phyloP scores from a whole-genome alignment of 2,888 invertebrate species.

The Auanema freiburgensis region DNA sequence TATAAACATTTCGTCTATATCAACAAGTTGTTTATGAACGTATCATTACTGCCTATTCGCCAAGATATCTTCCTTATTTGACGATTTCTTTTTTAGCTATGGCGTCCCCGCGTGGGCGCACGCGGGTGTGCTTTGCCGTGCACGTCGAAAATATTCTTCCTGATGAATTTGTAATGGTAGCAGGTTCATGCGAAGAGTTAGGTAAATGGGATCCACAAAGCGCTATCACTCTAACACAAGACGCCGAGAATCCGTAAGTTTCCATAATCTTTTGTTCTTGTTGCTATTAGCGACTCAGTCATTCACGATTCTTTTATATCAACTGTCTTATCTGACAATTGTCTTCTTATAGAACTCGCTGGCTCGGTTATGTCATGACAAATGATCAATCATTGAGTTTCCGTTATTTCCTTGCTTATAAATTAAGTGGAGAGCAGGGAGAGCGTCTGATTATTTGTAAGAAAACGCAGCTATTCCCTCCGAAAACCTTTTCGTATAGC shows the following conservation, averaged over 20 bases:
- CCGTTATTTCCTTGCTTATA: conserved; percentile 61
- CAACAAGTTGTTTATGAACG: background rate
- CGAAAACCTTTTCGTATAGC: conserved; percentile 13
- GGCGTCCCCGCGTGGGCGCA: conserved; percentile 21
- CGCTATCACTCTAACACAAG: conserved; percentile 45
- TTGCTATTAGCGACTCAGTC: background rate
- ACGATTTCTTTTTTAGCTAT: conserved; percentile 15
- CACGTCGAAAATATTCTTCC: conserved; percentile 40
- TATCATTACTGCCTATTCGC: background rate
- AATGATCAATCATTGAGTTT: conserved; percentile 47
- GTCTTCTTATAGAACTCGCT: conserved; percentile 34
- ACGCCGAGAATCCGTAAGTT: conserved; percentile 36
- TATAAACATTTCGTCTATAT: background rate
- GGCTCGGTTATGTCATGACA: conserved; percentile 48
- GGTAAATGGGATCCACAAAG: conserved; percentile 54
- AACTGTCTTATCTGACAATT: background rate
- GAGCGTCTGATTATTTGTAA: conserved; percentile 31
- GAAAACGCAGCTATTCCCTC: background rate
- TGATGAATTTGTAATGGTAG: conserved; percentile 55
- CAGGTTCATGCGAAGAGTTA: conserved; percentile 46
- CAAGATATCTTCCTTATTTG: conserved; percentile 18
- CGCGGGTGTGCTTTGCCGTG: conserved; percentile 55
- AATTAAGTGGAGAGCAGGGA: conserved; percentile 48
- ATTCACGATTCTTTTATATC: background rate
- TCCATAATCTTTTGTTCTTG: background rate